Evolutionary conservation across 2,888 invertebrate species (phyloP).

Genomic region (Clunio marinus): DNA sequence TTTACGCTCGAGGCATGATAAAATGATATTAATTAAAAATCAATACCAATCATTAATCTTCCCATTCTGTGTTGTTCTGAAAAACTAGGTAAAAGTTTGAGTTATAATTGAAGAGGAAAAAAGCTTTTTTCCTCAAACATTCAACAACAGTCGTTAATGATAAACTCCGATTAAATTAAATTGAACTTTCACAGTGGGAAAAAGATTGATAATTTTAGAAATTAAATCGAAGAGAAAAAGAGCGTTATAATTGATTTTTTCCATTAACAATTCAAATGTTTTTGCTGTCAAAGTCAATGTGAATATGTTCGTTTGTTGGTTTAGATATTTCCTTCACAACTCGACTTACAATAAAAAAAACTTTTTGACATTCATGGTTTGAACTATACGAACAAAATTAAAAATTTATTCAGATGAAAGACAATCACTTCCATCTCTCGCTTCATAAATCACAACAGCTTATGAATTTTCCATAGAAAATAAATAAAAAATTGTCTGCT

Average conservation of each 20-base stretch:
- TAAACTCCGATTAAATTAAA: slow-evolving; percentile 21
- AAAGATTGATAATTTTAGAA: neutral
- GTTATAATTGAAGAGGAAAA: neutral
- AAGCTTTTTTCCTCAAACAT: neutral
- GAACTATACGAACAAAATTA: neutral
- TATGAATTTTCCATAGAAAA: neutral
- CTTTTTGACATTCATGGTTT: slow-evolving; percentile 4
- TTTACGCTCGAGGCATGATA: neutral
- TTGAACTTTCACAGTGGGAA: neutral
- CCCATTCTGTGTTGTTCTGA: neutral
- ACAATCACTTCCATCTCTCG: slow-evolving; percentile 3
- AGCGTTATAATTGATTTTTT: neutral
- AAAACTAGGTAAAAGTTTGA: slow-evolving; percentile 2
- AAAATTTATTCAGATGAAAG: neutral
- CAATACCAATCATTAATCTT: slow-evolving; percentile 16
- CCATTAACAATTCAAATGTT: neutral
- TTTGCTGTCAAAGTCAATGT: neutral
- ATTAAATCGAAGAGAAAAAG: no score
- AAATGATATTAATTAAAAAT: slow-evolving; percentile 27
- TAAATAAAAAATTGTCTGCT: neutral
- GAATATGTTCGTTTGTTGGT: neutral
- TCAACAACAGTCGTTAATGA: slow-evolving; percentile 13
- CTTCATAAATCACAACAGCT: neutral
- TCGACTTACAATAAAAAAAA: no score
- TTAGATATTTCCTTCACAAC: neutral